phyloP scores from a whole-genome alignment of 2,797 vertebrate species.

The Muscicapa comitata region DNA sequence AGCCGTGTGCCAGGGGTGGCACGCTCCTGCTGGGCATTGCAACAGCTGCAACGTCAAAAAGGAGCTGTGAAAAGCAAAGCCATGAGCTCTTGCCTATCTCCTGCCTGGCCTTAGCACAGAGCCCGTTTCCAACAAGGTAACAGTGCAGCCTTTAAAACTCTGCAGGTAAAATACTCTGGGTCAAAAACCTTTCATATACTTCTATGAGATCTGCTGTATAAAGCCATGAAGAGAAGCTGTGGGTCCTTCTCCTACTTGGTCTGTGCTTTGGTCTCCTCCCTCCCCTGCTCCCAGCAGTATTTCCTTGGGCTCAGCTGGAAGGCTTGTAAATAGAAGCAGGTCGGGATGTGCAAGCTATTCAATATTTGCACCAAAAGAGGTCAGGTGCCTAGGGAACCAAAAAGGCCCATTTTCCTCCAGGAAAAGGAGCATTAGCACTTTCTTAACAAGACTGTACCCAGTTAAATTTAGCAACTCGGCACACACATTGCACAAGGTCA shows the following conservation, averaged over 20 bases:
- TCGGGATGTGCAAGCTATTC: slow-evolving; percentile 5
- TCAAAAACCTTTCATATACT: neutral
- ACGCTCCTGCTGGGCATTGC: accelerated
- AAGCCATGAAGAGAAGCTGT: neutral
- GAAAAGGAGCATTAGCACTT: slow-evolving; percentile 60
- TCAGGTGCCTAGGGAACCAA: slow-evolving; percentile 51
- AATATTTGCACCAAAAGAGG: slow-evolving; percentile 48
- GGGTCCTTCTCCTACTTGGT: neutral
- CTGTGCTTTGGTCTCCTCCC: neutral
- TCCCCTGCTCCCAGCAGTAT: neutral
- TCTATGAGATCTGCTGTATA: neutral
- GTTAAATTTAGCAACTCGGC: slow-evolving; percentile 39
- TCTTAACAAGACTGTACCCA: slow-evolving; percentile 31
- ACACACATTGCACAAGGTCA: slow-evolving; percentile 39
- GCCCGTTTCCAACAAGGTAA: neutral
- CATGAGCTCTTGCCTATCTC: neutral
- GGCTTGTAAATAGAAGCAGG: slow-evolving; percentile 41
- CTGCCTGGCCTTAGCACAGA: neutral
- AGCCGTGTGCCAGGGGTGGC: neutral
- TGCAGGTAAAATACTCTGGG: neutral
- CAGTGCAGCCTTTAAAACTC: neutral
- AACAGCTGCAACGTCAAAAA: accelerated
- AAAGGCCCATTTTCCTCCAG: slow-evolving; percentile 39
- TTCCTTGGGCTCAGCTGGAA: slow-evolving; percentile 39
- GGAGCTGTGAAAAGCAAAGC: neutral